These are phyloP conservation scores for Pheosia tremula DNA, from an alignment of 2,888 invertebrate species.

Conservation along the genomic window DNA sequence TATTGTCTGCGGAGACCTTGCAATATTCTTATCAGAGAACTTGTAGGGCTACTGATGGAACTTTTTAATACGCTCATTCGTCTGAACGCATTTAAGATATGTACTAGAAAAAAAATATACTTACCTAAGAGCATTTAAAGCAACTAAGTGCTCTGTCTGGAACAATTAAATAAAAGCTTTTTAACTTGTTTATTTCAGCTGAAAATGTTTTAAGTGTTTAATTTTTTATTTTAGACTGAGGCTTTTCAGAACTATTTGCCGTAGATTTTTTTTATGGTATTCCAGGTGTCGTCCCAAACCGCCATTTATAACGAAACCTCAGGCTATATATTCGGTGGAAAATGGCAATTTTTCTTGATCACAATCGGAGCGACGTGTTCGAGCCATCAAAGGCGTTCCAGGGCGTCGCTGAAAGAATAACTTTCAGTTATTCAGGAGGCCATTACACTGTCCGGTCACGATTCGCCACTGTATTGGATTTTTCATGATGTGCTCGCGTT, in stretches of 20 bases:
- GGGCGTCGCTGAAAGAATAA: conserved; percentile 30
- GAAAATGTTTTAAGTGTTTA: conserved; percentile 12
- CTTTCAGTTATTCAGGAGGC: conserved; percentile 30
- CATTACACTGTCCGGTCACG: conserved; percentile 43
- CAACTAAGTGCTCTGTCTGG: conserved; percentile 8
- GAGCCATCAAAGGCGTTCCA: conserved; percentile 28
- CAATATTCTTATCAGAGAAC: conserved; percentile 33
- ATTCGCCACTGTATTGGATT: conserved; percentile 43
- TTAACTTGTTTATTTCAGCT: conserved; percentile 6
- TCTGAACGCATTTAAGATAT: not conserved
- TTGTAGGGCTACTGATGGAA: conserved; percentile 35
- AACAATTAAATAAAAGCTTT: conserved; percentile 10
- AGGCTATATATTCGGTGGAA: conserved; percentile 15
- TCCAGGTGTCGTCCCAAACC: conserved; percentile 8
- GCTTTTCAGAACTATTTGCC: not conserved
- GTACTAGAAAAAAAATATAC: conserved; percentile 3
- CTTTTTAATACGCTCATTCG: conserved; percentile 27
- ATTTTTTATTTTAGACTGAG: not conserved
- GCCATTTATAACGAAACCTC: conserved; percentile 9
- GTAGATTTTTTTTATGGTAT: conserved; percentile 7
- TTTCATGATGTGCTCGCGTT: conserved; percentile 38
- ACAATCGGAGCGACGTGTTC: conserved; percentile 23
- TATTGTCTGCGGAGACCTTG: conserved; percentile 32
- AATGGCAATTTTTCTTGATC: conserved; percentile 35
- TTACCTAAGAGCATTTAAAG: not conserved